Conservation (phyloP, 2,113 vertebrate species). For the Hyaena hyaena region DNA sequence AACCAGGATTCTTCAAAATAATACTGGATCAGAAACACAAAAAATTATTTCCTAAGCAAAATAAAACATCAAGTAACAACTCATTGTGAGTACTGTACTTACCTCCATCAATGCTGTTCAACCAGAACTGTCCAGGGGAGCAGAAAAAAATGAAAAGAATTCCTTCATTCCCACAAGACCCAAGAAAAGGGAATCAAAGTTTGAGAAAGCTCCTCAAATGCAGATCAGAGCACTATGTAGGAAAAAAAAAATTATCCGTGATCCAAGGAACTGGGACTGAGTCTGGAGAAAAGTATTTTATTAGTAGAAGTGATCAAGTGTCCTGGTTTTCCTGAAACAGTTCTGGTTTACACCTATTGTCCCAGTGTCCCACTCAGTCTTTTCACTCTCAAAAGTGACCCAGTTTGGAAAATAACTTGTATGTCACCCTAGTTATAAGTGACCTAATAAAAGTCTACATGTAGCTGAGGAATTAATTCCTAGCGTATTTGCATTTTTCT, state of each 20-base stretch:
- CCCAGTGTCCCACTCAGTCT: not conserved
- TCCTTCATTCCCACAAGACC: conserved; percentile 45
- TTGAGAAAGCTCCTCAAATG: not conserved
- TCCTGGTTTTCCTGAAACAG: conserved; percentile 1
- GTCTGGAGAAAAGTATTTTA: conserved; percentile 47
- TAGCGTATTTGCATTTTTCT: not conserved
- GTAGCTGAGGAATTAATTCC: conserved; percentile 15
- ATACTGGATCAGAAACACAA: conserved; percentile 28
- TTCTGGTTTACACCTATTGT: conserved; percentile 7
- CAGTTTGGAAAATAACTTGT: conserved; percentile 50
- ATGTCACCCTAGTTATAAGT: conserved; percentile 39
- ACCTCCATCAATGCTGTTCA: conserved; percentile 45
- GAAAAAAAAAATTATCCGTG: not conserved
- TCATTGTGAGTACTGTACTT: not conserved
- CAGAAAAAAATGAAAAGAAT: not conserved
- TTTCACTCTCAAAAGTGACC: conserved; percentile 42
- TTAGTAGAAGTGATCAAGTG: not conserved
- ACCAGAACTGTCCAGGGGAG: not conserved
- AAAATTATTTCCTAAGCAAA: conserved; percentile 13
- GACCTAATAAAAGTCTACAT: conserved; percentile 55
- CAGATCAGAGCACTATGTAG: not conserved
- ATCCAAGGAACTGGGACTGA: conserved; percentile 3
- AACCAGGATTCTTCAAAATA: conserved; percentile 20
- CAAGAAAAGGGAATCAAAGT: conserved; percentile 21
- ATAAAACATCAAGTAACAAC: not conserved